Evolutionary conservation across 2,113 vertebrate species (phyloP), one percentile per base, ranked within the genome.

Genomic region (Lagopus muta): DNA sequence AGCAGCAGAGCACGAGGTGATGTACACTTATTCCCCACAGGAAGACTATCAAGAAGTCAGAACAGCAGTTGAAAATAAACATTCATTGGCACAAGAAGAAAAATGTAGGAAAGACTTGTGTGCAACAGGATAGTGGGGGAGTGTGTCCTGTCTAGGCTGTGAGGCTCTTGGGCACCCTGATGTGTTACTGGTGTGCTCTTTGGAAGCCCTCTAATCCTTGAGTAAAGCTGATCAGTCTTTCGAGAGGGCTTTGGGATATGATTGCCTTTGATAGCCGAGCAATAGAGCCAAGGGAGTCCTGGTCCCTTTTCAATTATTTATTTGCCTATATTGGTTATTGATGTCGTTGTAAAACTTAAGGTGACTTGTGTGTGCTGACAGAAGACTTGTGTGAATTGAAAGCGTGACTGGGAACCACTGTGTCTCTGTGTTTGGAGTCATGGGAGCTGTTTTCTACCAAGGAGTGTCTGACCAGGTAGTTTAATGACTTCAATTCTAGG

Each of bases 251-350:
- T 58, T 7, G n/a, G 69, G 40, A 28, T 70, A 67, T 22, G 45
- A 8, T 93, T 89, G n/a, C 64, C 32, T 94, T 82, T 3, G n/a
- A 18, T 70, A 69, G 47, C 48, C 66, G 36, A 88, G 55, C 85
- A 92, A 62, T 6, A 62, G 67, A 71, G 9, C 8, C 70, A n/a
- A 73, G 55, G 32, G 40, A 58, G 45, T 77, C 86, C 77, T 5
- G 40, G 34, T 60, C 38, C 32, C 32, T 7, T 21, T 83, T 90
- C 57, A 38, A 40, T 32, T 47, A 11, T 61, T 8, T 65, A 5
- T 87, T 80, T 95, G 34, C 58, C 32, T 13, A 3, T 32, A 11
- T 38, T 84, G 69, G 24, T 28, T 81, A 4, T 48, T 77, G 19
- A 58, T 86, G 64, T 78, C 6, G 8, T 80, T 54, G 40, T 0